Base-by-base conservation (phyloP, 2,113 vertebrate genomes). In the Dipodomys spectabilis region DNA sequence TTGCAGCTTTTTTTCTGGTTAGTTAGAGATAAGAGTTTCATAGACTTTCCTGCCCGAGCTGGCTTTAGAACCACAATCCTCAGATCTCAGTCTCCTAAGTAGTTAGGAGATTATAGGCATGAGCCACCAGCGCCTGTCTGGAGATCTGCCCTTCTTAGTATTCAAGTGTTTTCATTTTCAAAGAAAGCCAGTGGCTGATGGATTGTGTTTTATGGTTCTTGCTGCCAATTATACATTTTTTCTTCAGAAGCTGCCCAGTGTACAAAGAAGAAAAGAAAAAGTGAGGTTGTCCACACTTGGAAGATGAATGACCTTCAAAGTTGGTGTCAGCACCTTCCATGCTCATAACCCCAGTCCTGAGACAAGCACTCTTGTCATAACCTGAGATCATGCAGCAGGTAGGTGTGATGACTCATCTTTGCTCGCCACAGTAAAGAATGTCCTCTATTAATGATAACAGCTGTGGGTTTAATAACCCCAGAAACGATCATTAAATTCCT, bases 361-460 rank as follows among this genome's bases (percentile, higher is more conserved):
- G 90, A 97, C 95, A 97, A 98, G 96, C 27, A 13, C 88, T 89
- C 60, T 53, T 92, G 96, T 95, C 91, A 78, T 97, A 97, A 97
- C 97, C 78, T 94, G 96, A 96, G 97, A 71, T 20, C 96, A 0
- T 53, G 57, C 7, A 75, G 90, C 94, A 97, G 90, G 87, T 92
- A 96, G 45, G 95, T 98, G 98, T 97, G 98, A 98, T 96, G 91
- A 91, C 94, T 83, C 81, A 95, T 85, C 45, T 97, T 97, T 96
- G 92, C 94, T 95, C 77, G 0, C 94, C 72, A 77, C 97, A 5
- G 2, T 98, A 97, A 98, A 98, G 93, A 97, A 97, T 98, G 98
- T 98, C 98, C 97, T 98, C 97, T 97, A 98, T 98, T 98, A 98
- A 98, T 98, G 98, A 97, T 98, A 98, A 98, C 98, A 98, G 98